A percentile compares a stretch with the other conserved stretches of the same genome.
Conservation (phyloP, 2,797 vertebrate genomes). For the Paramormyrops hopkinsi region DNA sequence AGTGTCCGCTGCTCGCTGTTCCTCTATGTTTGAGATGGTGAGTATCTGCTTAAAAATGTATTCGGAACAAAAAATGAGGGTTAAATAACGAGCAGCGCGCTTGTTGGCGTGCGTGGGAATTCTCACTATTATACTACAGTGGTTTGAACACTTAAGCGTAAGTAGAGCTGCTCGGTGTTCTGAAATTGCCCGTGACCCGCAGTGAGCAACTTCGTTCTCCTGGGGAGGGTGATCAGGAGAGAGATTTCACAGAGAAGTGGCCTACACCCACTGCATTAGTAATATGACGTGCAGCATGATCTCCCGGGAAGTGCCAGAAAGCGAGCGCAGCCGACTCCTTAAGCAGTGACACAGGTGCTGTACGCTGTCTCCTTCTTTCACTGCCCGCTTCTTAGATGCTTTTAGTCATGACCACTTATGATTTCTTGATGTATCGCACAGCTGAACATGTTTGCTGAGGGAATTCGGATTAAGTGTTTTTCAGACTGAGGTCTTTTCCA, state of each 20-base stretch:
- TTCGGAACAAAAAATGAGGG: not conserved
- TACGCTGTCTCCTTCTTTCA: not conserved
- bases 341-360: not conserved
- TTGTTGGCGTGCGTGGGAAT: not conserved
- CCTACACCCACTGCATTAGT: conserved; percentile 1
- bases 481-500: not conserved
- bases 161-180: not conserved
- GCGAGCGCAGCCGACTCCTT: not conserved
- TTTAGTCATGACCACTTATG: not conserved
- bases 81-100: not conserved
- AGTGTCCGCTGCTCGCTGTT: not conserved
- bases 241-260: not conserved
- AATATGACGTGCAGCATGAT: not conserved
- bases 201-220: not conserved
- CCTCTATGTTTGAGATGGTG: not conserved
- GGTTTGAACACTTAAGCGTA: not conserved
- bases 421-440: not conserved
- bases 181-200: not conserved
- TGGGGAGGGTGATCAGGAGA: conserved; percentile 7
- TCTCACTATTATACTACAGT: not conserved
- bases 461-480: not conserved
- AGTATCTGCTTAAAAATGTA: not conserved
- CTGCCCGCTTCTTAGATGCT: not conserved
- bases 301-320: not conserved
- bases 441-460: not conserved